phyloP scores from a whole-genome alignment of 2,888 invertebrate genomes.

The Cheilosia impressa region DNA sequence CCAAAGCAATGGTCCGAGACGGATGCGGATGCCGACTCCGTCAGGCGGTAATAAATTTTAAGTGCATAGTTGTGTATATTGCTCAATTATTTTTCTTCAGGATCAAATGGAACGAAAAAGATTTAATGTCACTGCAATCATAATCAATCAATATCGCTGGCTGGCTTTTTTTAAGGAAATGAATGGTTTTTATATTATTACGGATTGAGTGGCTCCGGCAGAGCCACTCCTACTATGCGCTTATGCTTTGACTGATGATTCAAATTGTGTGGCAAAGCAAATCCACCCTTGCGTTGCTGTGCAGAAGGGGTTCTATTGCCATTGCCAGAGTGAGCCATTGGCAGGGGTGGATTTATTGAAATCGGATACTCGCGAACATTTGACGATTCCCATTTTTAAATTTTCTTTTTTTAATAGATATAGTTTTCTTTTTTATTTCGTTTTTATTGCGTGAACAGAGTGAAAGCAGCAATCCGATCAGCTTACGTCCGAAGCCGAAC shows the following conservation, averaged over 20 bases:
- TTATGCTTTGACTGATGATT: constrained; percentile 43
- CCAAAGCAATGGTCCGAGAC: constrained; percentile 58
- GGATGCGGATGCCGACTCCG: constrained; percentile 33
- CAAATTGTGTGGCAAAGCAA: constrained; percentile 6
- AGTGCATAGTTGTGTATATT: constrained; percentile 76
- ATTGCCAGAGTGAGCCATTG: too few relatives aligned
- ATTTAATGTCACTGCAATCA: constrained; percentile 76
- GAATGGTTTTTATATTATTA: constrained; percentile 55
- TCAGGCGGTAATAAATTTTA: constrained; percentile 73
- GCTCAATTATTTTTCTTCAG: constrained; percentile 76
- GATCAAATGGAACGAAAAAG: constrained; percentile 76
- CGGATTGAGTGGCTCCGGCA: constrained; percentile 40
- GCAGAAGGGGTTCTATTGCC: neutral
- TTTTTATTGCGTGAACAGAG: too few relatives aligned
- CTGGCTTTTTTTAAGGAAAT: constrained; percentile 35
- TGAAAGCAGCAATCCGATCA: too few relatives aligned
- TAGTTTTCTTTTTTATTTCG: too few relatives aligned
- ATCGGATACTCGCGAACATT: neutral
- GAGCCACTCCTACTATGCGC: constrained; percentile 47
- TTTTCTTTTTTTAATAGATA: too few relatives aligned
- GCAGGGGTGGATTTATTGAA: neutral
- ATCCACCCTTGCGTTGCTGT: too few relatives aligned
- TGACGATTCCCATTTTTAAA: too few relatives aligned
- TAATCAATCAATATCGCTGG: constrained; percentile 75
- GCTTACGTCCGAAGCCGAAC: too few relatives aligned